Evolutionary conservation across 2,113 vertebrate genomes (phyloP).

Genomic region (Edolisoma coerulescens): DNA sequence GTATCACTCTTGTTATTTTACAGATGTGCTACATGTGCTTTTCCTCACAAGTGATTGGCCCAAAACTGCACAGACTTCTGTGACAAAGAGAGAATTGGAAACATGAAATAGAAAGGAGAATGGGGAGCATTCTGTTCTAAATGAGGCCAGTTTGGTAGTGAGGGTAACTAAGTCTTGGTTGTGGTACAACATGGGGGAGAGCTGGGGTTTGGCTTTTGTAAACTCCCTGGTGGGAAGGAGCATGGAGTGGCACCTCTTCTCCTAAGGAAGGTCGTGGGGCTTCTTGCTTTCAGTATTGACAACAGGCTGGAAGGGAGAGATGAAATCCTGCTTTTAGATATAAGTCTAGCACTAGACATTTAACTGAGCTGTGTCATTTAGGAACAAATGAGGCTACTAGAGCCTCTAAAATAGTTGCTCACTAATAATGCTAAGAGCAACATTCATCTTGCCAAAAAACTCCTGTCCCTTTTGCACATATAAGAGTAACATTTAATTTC

Average conservation of each 20-base stretch:
- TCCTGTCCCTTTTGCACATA: neutral
- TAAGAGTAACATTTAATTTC: neutral
- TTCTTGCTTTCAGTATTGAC: neutral
- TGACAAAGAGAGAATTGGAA: neutral
- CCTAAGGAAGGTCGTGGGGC: neutral
- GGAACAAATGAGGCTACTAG: neutral
- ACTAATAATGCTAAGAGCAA: neutral
- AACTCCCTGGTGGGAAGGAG: neutral
- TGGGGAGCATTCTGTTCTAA: neutral
- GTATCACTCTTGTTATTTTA: neutral
- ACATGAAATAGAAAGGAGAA: neutral
- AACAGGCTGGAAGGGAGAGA: neutral
- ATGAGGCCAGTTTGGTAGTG: neutral
- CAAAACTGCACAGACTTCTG: neutral
- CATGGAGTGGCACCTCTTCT: neutral
- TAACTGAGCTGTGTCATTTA: neutral
- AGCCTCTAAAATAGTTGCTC: neutral
- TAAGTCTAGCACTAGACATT: neutral
- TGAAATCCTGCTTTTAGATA: neutral
- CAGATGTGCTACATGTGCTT: neutral
- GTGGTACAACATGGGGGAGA: neutral
- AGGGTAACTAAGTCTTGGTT: neutral
- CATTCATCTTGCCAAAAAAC: neutral
- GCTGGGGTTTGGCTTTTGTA: neutral
- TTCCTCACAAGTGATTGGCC: neutral